Percentiles rank a stretch among this genome's conserved stretches.
These are phyloP conservation scores for Poliocrania exsul DNA, from an alignment of 2,797 vertebrate species.

Conservation along the genomic window DNA sequence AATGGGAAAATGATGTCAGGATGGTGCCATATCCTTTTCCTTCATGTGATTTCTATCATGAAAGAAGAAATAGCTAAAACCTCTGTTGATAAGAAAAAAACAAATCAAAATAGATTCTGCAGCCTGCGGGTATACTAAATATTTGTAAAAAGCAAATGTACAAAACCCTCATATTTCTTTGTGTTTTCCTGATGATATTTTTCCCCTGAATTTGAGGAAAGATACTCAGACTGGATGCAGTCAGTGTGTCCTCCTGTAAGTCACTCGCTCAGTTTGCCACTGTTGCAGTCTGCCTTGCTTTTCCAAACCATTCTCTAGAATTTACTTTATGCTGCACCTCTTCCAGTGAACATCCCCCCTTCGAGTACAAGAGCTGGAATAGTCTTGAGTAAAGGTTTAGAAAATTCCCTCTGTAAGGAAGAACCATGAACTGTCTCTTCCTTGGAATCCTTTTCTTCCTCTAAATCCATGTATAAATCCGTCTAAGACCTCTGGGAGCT, in stretches of 20 bases:
- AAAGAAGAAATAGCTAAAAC: neutral
- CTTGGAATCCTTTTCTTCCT: neutral
- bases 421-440: neutral
- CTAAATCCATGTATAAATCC: neutral
- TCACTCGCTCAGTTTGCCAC: neutral
- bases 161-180: neutral
- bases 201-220: neutral
- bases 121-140: accelerated
- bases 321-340: neutral
- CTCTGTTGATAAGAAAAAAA: neutral
- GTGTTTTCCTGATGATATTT: neutral
- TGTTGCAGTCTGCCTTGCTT: neutral
- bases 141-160: neutral
- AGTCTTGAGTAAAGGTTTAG: neutral
- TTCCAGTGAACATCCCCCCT: neutral
- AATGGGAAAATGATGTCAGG: neutral
- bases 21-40: neutral
- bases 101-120: neutral
- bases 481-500: neutral
- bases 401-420: neutral
- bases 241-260: neutral
- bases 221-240: neutral
- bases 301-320: neutral
- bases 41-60: neutral
- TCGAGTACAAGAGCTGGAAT: neutral